These are phyloP conservation scores for Cygnus olor DNA, from an alignment of 2,797 vertebrate genomes.

Conservation along the genomic window DNA sequence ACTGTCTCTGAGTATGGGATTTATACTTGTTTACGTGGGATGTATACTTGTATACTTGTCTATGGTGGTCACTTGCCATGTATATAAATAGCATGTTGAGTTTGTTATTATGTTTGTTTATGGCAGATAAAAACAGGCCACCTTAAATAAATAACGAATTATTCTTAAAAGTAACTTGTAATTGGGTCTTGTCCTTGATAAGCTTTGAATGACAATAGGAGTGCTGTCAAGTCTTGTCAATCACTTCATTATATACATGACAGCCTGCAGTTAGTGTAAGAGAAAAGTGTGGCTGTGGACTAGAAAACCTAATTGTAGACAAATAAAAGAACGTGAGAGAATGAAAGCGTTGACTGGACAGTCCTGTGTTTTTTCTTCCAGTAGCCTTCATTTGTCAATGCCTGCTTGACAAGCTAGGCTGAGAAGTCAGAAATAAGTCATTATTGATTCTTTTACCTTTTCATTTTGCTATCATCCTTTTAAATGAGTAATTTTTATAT, in stretches of 20 bases:
- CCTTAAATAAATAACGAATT: slow-evolving; percentile 8
- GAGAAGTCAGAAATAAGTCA: slow-evolving; percentile 42
- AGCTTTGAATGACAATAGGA: slow-evolving; percentile 56
- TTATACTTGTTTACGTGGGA: neutral
- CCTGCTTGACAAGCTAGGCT: slow-evolving; percentile 39
- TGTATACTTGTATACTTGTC: neutral
- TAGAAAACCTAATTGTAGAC: slow-evolving; percentile 66
- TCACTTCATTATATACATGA: slow-evolving; percentile 60
- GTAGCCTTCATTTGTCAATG: slow-evolving; percentile 68
- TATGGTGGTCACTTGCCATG: neutral
- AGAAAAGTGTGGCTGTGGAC: slow-evolving; percentile 26
- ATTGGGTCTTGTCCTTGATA: slow-evolving; percentile 56
- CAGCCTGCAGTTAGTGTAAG: slow-evolving; percentile 56
- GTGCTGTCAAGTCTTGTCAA: slow-evolving; percentile 66
- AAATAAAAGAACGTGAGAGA: slow-evolving; percentile 72
- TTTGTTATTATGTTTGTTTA: neutral
- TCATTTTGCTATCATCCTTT: slow-evolving; percentile 25
- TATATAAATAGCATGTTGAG: neutral
- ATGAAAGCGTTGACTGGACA: slow-evolving; percentile 32
- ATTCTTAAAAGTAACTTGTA: neutral
- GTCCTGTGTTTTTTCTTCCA: slow-evolving; percentile 60
- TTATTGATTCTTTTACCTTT: slow-evolving; percentile 52
- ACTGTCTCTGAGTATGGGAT: neutral
- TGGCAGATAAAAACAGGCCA: slow-evolving; percentile 19
- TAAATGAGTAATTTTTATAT: slow-evolving; percentile 30